Evolutionary conservation across 2,888 invertebrate species (phyloP), one percentile per base, ranked within the genome.

Genomic region (Alviniconcha strummeri): DNA sequence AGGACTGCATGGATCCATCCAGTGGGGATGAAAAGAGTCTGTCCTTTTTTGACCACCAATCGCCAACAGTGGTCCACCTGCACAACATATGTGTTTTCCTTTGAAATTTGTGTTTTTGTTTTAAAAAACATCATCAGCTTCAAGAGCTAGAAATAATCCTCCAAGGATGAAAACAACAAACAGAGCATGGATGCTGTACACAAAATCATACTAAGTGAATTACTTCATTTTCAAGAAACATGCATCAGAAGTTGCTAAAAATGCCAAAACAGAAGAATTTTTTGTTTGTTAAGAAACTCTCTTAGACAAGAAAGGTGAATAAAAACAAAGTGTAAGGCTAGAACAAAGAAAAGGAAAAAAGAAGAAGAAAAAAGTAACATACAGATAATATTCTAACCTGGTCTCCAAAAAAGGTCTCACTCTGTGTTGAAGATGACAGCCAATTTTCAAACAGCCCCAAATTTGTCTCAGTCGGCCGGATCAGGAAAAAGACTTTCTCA

Each of bases 401-500:
- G 94, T 97, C 97, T 94, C 94, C 95, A 88, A 95, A 95, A 91
- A 95, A 95, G 71, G 93, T 94, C 90, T 95, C 94, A 88, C 94
- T 94, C 88, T 95, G 94, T 83, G 91, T 91, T 77, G 93, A 93
- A 0, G 94, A 94, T 19, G 93, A 93, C 90, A 95, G 93, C 95
- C 95, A 95, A 9, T 93, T 92, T 88, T 95, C 94, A 89, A 95
- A 96, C 57, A 94, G 88, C 6, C 92, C 90, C 83, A 96, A 89
- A 91, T 95, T 95, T 60, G 94, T 93, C 54, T 93, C 92, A 0
- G 95, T 95, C 7, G 96, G 96, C 84, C 93, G 93, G 60, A 95
- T 95, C 75, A 99, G 94, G 96, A 98, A 99, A 94, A 99, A 99
- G 0, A 99, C 96, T 95, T 99, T 99, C 89, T 98, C 97, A n/a